phyloP scores from a whole-genome alignment of 2,113 vertebrate genomes.

The Odocoileus virginianus region DNA sequence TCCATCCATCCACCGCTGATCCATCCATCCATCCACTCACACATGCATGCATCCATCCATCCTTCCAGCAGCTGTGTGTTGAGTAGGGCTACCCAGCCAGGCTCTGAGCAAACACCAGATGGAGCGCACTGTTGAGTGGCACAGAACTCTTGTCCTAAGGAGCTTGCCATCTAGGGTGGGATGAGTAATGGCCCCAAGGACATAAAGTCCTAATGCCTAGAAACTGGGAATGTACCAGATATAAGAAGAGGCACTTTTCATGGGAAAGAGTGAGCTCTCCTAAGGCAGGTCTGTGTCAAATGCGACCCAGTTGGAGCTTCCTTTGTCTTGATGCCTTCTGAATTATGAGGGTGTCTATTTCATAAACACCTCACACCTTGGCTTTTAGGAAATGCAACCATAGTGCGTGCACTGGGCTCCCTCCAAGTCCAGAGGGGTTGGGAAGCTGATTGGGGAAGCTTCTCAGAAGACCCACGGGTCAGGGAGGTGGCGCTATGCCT shows the following conservation, averaged over 20 bases:
- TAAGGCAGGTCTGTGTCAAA: neutral
- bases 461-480: neutral
- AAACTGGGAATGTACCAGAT: rapidly evolving
- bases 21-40: neutral
- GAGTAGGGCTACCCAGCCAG: neutral
- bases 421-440: neutral
- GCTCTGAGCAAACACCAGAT: neutral
- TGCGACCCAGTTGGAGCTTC: rapidly evolving
- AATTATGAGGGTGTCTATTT: neutral
- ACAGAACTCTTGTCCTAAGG: neutral
- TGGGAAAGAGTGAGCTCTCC: too few relatives aligned
- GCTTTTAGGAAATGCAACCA: neutral
- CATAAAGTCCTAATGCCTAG: neutral
- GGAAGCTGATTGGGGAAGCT: neutral
- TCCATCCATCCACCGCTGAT: neutral
- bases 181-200: too few relatives aligned
- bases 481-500: rapidly evolving
- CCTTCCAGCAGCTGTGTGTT: neutral
- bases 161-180: neutral
- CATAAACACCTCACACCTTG: neutral
- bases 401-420: rapidly evolving
- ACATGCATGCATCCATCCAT: neutral
- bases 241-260: neutral
- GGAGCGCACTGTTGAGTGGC: too few relatives aligned
- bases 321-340: rapidly evolving